Conservation (phyloP, 2,797 vertebrate species). For the Pelodytes ibericus region DNA sequence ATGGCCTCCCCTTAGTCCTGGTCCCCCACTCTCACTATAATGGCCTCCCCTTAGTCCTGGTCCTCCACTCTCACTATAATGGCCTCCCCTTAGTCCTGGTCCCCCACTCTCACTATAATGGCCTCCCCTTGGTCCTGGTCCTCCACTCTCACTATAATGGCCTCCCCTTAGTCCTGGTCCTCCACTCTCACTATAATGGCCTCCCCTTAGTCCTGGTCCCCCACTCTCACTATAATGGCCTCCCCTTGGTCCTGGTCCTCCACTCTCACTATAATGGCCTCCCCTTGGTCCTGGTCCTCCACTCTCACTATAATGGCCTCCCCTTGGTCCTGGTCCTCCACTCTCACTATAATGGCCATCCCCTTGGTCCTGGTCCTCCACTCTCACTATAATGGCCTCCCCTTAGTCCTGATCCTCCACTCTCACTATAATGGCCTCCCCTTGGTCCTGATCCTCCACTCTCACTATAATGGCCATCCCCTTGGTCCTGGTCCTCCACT, state of each 20-base stretch:
- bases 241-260: background rate
- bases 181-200: background rate
- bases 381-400: background rate
- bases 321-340: background rate
- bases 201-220: background rate
- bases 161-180: background rate
- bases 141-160: background rate
- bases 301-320: too few relatives aligned
- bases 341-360: background rate
- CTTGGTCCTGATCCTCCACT: background rate
- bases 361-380: background rate
- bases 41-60: background rate
- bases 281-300: too few relatives aligned
- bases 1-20: background rate
- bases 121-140: too few relatives aligned
- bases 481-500: too few relatives aligned
- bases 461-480: background rate
- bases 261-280: background rate
- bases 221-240: too few relatives aligned
- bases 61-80: background rate
- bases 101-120: too few relatives aligned
- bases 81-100: too few relatives aligned
- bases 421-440: too few relatives aligned
- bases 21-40: too few relatives aligned
- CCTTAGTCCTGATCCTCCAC: background rate